phyloP scores from a whole-genome alignment of 2,888 invertebrate genomes.

The Caenorhabditis virilis region DNA sequence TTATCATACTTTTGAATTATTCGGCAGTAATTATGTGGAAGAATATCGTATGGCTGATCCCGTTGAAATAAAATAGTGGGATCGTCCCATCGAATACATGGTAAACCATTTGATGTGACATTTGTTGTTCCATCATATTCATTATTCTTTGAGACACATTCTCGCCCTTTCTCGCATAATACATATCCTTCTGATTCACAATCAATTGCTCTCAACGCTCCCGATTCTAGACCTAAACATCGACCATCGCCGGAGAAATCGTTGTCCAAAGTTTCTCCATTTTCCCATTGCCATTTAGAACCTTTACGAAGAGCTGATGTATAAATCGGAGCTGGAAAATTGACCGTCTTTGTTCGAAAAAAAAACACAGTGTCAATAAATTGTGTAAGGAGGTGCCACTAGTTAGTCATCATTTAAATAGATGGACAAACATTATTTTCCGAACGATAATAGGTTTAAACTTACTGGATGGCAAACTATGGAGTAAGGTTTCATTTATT shows the following conservation, averaged over 20 bases:
- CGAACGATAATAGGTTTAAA: no score
- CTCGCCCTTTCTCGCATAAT: conserved; percentile 48
- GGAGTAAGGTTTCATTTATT: not conserved
- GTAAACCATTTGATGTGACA: conserved; percentile 17
- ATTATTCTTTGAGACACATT: conserved; percentile 31
- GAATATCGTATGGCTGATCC: conserved; percentile 6
- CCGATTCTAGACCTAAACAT: conserved; percentile 39
- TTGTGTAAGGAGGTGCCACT: conserved; percentile 31
- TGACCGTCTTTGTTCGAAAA: not conserved
- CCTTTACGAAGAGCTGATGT: conserved; percentile 55
- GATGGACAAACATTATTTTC: not conserved
- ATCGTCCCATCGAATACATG: conserved; percentile 57
- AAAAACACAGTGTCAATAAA: no score
- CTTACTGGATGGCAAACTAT: not conserved
- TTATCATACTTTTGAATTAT: conserved; percentile 20
- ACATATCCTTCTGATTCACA: conserved; percentile 42
- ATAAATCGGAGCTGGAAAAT: conserved; percentile 36
- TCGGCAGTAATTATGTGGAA: conserved; percentile 45
- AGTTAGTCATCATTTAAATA: no score
- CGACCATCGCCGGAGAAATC: conserved; percentile 28
- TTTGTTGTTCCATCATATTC: conserved; percentile 25
- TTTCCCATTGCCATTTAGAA: conserved; percentile 54
- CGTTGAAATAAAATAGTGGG: conserved; percentile 41
- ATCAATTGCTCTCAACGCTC: conserved; percentile 36
- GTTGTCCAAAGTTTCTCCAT: conserved; percentile 39